A percentile compares a stretch with the other conserved stretches of the same genome.
Evolutionary conservation across 2,888 invertebrate genomes (phyloP).

Genomic region (Amphipoea lucens): DNA sequence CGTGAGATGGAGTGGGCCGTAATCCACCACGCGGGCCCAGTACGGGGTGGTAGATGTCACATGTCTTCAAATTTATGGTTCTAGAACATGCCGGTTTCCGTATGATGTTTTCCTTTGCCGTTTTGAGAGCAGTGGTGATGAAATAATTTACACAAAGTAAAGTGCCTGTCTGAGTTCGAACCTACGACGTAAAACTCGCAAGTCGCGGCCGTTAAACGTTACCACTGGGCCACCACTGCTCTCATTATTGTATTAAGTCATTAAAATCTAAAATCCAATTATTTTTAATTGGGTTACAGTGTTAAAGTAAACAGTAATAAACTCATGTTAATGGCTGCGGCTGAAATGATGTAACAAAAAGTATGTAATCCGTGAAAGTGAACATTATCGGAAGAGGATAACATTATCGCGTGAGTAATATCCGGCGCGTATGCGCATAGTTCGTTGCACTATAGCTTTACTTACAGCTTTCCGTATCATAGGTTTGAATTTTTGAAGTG

Average conservation of each 20-base stretch:
- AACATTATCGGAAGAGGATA: constrained; percentile 59
- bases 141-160: too few species aligned
- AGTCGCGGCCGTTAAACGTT: too few species aligned
- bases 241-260: constrained; percentile 3
- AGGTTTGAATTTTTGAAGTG: background rate
- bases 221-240: too few species aligned
- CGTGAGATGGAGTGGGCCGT: too few species aligned
- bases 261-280: constrained; percentile 6
- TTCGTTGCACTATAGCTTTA: constrained; percentile 53
- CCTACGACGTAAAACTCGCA: background rate
- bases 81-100: too few species aligned
- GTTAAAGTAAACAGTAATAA: constrained; percentile 14
- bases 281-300: constrained; percentile 13
- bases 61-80: too few species aligned
- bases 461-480: constrained; percentile 17
- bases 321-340: constrained; percentile 5
- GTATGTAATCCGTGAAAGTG: constrained; percentile 59
- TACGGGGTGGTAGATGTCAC: too few species aligned
- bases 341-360: constrained; percentile 39
- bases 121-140: too few species aligned
- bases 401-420: constrained; percentile 63
- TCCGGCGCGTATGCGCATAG: constrained; percentile 56
- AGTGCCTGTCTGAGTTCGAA: too few species aligned
- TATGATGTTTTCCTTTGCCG: too few species aligned
- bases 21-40: too few species aligned